phyloP scores from a whole-genome alignment of 1,140 invertebrate species.

The Anastrepha obliqua region DNA sequence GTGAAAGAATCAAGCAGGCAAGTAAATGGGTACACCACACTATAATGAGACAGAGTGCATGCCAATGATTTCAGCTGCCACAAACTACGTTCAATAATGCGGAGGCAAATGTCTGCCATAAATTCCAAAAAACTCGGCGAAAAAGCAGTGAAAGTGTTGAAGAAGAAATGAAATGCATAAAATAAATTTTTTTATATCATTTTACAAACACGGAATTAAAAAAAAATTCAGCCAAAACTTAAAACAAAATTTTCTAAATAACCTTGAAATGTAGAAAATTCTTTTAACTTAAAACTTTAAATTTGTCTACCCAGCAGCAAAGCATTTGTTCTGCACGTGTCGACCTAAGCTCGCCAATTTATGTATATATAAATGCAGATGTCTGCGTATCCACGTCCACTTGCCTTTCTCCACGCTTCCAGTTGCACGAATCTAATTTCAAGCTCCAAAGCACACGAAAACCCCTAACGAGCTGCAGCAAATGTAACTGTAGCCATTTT shows the following conservation, averaged over 20 bases:
- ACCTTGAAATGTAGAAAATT: neutral
- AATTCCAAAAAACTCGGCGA: neutral
- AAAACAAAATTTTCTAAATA: neutral
- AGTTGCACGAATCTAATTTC: constrained; percentile 34
- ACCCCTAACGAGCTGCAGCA: constrained; percentile 29
- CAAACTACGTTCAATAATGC: neutral
- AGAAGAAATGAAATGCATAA: too few relatives aligned
- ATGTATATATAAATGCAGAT: too few relatives aligned
- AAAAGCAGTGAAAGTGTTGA: too few relatives aligned
- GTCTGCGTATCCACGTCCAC: neutral
- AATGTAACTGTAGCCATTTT: constrained; percentile 27
- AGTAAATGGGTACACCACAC: neutral
- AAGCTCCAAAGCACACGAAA: constrained; percentile 27
- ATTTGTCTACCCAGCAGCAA: neutral
- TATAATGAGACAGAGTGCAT: neutral
- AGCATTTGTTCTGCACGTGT: constrained; percentile 16
- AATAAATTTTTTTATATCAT: too few relatives aligned
- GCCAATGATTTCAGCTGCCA: neutral
- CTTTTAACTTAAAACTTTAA: too few relatives aligned
- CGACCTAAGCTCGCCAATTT: neutral
- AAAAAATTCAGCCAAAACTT: neutral
- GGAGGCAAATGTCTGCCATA: neutral
- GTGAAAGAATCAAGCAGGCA: neutral
- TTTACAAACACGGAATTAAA: neutral
- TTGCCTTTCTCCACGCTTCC: neutral